phyloP scores from a whole-genome alignment of 2,113 vertebrate species.

The Salvelinus sp. region DNA sequence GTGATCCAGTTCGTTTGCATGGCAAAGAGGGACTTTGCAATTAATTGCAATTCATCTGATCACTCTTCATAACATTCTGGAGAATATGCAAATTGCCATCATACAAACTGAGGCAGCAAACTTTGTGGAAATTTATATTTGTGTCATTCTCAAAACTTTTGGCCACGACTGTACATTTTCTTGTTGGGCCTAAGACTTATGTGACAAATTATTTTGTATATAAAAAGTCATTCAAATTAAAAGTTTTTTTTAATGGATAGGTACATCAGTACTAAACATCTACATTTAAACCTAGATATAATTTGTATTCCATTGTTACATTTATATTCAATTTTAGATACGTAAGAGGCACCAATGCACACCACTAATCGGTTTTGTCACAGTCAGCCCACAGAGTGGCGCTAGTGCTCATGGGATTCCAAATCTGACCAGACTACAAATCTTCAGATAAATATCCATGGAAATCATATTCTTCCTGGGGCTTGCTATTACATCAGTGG shows the following conservation, averaged over 20 bases:
- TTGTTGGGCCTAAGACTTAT: no score
- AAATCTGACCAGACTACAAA: neutral
- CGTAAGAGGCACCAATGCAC: neutral
- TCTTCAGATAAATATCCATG: neutral
- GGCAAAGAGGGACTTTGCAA: no score
- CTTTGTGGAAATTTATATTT: no score
- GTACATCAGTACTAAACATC: neutral
- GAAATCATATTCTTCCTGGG: neutral
- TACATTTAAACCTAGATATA: neutral
- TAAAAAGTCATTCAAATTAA: neutral
- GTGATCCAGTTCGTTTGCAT: no score
- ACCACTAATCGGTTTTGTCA: neutral
- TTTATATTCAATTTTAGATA: neutral
- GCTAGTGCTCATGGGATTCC: constrained; percentile 19
- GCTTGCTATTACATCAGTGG: neutral
- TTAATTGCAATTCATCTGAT: no score
- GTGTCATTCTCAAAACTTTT: no score
- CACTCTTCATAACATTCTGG: no score
- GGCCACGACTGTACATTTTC: no score
- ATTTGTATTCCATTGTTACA: neutral
- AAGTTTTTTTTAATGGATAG: neutral
- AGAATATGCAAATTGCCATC: no score
- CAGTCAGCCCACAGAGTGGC: constrained; percentile 45
- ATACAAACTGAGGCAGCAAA: no score
- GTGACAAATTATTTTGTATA: no score